phyloP scores from a whole-genome alignment of 2,113 vertebrate species.

The Baryphthengus martii region DNA sequence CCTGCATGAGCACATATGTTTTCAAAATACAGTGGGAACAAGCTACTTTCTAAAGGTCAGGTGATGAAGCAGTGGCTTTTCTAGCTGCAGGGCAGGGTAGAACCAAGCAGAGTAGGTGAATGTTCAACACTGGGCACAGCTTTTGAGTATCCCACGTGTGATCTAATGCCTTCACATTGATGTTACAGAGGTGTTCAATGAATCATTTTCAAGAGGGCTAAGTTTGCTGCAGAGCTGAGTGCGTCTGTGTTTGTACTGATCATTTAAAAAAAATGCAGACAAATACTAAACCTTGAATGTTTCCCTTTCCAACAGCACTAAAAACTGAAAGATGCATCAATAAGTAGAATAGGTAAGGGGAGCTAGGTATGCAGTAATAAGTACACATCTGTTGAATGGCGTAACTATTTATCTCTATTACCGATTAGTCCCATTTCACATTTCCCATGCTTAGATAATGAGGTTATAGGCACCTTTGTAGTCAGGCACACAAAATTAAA shows the following conservation, averaged over 20 bases:
- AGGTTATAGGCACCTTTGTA: conserved; percentile 14
- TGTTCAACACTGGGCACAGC: neutral
- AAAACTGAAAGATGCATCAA: neutral
- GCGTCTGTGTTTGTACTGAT: neutral
- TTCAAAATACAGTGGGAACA: neutral
- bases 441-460: neutral
- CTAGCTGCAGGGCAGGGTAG: neutral
- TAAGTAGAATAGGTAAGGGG: neutral
- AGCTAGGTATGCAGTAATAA: neutral
- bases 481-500: neutral
- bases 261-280: neutral
- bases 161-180: neutral
- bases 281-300: neutral
- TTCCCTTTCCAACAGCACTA: neutral
- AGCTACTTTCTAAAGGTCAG: neutral
- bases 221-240: neutral
- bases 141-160: neutral
- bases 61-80: neutral
- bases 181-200: neutral
- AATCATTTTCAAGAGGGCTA: neutral
- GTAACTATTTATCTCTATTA: conserved; percentile 1
- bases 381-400: neutral
- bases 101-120: neutral
- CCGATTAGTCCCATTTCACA: neutral
- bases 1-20: neutral